Evolutionary conservation across 2,888 invertebrate species (phyloP).

Genomic region (Orthosia gracilis): DNA sequence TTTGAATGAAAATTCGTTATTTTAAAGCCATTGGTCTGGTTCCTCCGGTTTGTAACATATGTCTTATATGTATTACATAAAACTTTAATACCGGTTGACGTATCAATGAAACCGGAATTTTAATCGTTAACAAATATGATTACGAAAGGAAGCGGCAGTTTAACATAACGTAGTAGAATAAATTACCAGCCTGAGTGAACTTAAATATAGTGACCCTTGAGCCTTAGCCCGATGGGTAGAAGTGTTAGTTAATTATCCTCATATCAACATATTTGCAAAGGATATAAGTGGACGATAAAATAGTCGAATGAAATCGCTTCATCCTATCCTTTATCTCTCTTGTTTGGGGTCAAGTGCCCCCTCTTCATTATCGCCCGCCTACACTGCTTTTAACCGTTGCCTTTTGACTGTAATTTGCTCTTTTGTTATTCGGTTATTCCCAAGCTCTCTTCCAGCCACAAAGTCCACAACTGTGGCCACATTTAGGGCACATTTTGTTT

Average conservation of each 20-base stretch:
- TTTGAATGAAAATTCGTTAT: slow-evolving; percentile 20
- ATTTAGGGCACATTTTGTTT: slow-evolving; percentile 63
- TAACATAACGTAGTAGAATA: slow-evolving; percentile 66
- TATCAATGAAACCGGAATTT: slow-evolving; percentile 73
- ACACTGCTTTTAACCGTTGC: slow-evolving; percentile 62
- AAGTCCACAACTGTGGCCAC: slow-evolving; percentile 29
- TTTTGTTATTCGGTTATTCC: slow-evolving; percentile 58
- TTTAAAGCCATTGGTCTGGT: slow-evolving; percentile 28
- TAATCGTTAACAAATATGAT: slow-evolving; percentile 67
- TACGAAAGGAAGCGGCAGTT: slow-evolving; percentile 67
- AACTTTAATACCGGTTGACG: slow-evolving; percentile 55
- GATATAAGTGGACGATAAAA: slow-evolving; percentile 25
- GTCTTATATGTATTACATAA: slow-evolving; percentile 54
- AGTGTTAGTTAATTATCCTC: not conserved
- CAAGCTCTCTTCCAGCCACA: slow-evolving; percentile 10
- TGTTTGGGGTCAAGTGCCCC: slow-evolving; percentile 64
- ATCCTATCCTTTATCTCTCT: slow-evolving; percentile 63
- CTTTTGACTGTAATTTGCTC: slow-evolving; percentile 66
- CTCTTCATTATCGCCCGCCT: slow-evolving; percentile 65
- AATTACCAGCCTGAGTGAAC: slow-evolving; percentile 65
- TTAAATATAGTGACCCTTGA: slow-evolving; percentile 50
- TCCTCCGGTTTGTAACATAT: slow-evolving; percentile 50
- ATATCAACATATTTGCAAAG: slow-evolving; percentile 16
- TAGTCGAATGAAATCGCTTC: slow-evolving; percentile 46
- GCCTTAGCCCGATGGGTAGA: slow-evolving; percentile 6